phyloP scores from a whole-genome alignment of 2,888 invertebrate genomes.

The Vanessa cardui region DNA sequence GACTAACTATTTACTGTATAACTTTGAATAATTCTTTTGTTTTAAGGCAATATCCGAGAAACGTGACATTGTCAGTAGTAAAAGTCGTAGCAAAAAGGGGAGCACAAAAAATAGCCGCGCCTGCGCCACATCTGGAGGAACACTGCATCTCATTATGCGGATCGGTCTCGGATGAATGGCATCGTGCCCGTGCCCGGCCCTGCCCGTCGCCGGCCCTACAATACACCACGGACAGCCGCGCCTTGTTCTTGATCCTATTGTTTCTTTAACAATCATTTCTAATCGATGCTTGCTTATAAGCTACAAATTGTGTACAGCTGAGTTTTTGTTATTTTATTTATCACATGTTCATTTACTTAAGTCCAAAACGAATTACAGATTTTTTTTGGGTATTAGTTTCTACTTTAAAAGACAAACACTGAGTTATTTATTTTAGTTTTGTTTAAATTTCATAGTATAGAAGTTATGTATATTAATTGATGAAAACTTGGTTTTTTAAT shows the following conservation, averaged over 20 bases:
- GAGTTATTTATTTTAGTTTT: too few species aligned
- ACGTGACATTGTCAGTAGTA: slow-evolving; percentile 50
- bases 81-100: slow-evolving; percentile 52
- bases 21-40: slow-evolving; percentile 32
- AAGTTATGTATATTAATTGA: too few species aligned
- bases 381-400: not conserved
- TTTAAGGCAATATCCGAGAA: slow-evolving; percentile 40
- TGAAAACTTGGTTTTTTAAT: too few species aligned
- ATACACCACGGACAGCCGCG: slow-evolving; percentile 36
- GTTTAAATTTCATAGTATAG: too few species aligned
- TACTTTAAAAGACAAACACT: too few species aligned
- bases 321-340: not conserved
- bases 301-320: not conserved
- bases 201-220: slow-evolving; percentile 34
- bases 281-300: slow-evolving; percentile 4
- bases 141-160: slow-evolving; percentile 77
- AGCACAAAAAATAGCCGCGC: slow-evolving; percentile 75
- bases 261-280: slow-evolving; percentile 32
- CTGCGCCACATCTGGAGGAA: slow-evolving; percentile 79
- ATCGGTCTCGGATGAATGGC: slow-evolving; percentile 72
- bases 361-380: not conserved
- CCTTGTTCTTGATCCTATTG: slow-evolving; percentile 39
- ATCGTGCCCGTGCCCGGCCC: slow-evolving; percentile 49
- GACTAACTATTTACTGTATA: slow-evolving; percentile 6
- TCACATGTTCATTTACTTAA: not conserved